Base-by-base conservation (phyloP, 2,888 invertebrate species). In the Therioaphis trifolii region DNA sequence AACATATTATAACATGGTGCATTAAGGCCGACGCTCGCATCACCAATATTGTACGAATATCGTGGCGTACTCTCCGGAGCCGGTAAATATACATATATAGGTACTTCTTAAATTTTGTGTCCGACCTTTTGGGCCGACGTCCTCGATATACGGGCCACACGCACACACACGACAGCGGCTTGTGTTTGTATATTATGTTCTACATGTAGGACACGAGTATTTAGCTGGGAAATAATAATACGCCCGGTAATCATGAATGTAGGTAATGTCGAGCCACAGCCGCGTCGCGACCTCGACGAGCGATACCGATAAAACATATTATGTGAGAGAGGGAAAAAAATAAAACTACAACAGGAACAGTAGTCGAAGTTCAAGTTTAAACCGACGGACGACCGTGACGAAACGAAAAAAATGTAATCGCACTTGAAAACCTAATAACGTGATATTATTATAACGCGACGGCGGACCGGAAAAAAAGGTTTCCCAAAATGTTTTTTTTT, bases 331-430 rank as follows among this genome's bases (percentile, higher is more conserved):
- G 35, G 63, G n/a, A 80, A 69, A 79, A 61, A 61, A 63, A 21
- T 35, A 15, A 43, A 29, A 75, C 61, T 40, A 27, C 52, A 66
- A 27, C 52, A 66, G 24, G 63, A 72, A 63, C 66, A 66, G 49
- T 52, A n/a, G 82, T 63, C 82, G 82, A 82, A 82, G 82, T 82
- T 82, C 82, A 82, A 82, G 82, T 82, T 82, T 82, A 82, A 82
- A 58, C 40, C 80, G 21, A 21, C 80, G 21, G 29, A 63, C 52
- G 82, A 52, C 82, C 82, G 63, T 74, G 82, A 72, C 80, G 72
- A 9, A 12, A 24, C 0, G 21, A 66, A 49, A 77, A 35, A 49
- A 63, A 68, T 40, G 35, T n/a, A 55, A 63, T 35, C 63, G 66
- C 82, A 52, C 63, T 82, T 52, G 82, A 82, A 61, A 74, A 82